Percentiles rank a stretch among this genome's conserved stretches.
phyloP scores from a whole-genome alignment of 1,140 invertebrate genomes.

The Apocrypta bakeri region DNA sequence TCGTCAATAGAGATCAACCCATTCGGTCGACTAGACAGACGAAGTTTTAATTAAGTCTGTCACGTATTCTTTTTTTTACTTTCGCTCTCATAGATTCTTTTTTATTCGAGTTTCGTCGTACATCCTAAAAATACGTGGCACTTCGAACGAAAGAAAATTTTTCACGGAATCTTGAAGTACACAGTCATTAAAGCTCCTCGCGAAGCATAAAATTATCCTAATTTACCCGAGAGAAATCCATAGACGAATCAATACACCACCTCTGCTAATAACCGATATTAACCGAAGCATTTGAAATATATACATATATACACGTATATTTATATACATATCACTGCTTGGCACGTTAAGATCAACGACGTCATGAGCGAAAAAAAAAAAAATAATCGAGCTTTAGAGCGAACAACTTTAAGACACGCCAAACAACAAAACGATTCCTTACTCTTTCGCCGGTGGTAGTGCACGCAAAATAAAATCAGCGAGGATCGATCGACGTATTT shows the following conservation, averaged over 20 bases:
- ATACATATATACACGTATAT: no score
- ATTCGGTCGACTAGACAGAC: background rate
- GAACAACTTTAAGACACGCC: conserved; percentile 5
- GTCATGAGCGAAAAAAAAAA: background rate
- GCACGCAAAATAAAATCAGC: background rate
- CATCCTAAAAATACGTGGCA: background rate
- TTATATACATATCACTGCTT: background rate
- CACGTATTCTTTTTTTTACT: background rate
- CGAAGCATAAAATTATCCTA: background rate
- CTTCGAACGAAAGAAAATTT: background rate
- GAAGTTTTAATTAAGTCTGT: background rate
- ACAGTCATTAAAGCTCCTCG: background rate
- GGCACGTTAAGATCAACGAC: background rate
- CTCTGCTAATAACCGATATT: background rate
- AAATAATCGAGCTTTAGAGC: background rate
- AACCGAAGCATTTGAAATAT: no score
- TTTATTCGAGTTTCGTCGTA: background rate
- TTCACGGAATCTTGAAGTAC: background rate
- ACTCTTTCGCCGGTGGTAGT: background rate
- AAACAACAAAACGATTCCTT: conserved; percentile 8
- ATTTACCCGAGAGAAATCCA: background rate
- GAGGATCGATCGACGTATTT: background rate
- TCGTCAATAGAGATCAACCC: background rate
- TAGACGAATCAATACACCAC: background rate
- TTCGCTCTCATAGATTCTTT: no score